Conservation (phyloP, 1,140 invertebrate genomes). For the Helicorthomorpha holstii region DNA sequence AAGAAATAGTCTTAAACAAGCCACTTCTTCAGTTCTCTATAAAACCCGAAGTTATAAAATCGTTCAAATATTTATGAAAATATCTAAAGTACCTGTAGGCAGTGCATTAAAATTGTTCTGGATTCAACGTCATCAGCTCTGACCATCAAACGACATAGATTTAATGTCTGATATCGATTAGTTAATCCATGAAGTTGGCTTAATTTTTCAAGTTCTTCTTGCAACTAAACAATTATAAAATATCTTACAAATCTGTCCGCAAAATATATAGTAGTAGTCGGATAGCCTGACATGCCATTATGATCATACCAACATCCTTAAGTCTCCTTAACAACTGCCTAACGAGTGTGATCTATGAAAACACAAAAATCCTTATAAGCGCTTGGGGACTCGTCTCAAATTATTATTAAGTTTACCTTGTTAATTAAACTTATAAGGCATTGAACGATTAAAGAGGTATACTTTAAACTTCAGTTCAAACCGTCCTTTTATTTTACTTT, state of each 20-base stretch:
- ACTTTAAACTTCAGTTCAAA: too few relatives aligned
- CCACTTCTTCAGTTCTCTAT: slow-evolving; percentile 26
- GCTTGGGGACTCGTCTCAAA: too few relatives aligned
- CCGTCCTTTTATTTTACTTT: too few relatives aligned
- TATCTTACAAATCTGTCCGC: not conserved
- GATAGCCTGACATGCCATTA: too few relatives aligned
- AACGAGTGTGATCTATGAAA: not conserved
- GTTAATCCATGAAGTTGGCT: slow-evolving; percentile 50
- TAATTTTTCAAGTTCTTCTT: slow-evolving; percentile 59
- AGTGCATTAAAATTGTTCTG: slow-evolving; percentile 38
- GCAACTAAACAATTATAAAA: slow-evolving; percentile 34
- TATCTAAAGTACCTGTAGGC: slow-evolving; percentile 40
- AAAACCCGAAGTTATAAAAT: not conserved
- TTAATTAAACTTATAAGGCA: too few relatives aligned
- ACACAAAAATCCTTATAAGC: too few relatives aligned
- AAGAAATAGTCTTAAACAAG: slow-evolving; percentile 55
- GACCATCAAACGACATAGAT: slow-evolving; percentile 76
- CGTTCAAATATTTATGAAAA: not conserved
- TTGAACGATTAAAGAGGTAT: too few relatives aligned
- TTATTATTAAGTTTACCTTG: too few relatives aligned
- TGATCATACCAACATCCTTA: too few relatives aligned
- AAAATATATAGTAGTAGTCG: not conserved
- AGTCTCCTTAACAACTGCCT: not conserved
- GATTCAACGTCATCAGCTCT: slow-evolving; percentile 62
- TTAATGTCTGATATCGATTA: slow-evolving; percentile 72